Conservation (phyloP, 2,888 invertebrate species). For the Ochropleura leucogaster region DNA sequence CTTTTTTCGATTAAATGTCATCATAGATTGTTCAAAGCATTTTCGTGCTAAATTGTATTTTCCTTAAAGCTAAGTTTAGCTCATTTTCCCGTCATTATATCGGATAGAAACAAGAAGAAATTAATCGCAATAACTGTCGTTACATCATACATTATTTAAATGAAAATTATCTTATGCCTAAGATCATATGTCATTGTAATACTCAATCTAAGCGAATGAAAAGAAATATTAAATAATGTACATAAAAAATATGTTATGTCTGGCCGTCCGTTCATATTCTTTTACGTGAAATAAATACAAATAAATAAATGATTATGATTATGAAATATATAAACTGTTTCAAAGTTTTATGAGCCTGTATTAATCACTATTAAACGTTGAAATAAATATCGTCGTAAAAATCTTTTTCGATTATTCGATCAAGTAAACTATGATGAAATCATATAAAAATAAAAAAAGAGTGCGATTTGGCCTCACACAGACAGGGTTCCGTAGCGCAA, state of each 20-base stretch:
- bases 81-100: not conserved
- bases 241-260: slow-evolving; percentile 20
- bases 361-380: slow-evolving; percentile 7
- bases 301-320: too few species aligned
- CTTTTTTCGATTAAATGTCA: not conserved
- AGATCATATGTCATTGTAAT: slow-evolving; percentile 61
- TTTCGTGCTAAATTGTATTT: not conserved
- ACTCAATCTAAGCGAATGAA: slow-evolving; percentile 29
- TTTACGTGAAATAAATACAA: too few species aligned
- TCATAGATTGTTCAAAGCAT: not conserved
- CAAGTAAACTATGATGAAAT: too few species aligned
- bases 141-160: slow-evolving; percentile 62
- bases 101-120: slow-evolving; percentile 42
- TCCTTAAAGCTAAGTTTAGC: not conserved
- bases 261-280: slow-evolving; percentile 20
- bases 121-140: slow-evolving; percentile 19
- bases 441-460: too few species aligned
- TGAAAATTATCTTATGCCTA: slow-evolving; percentile 57
- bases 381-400: not conserved
- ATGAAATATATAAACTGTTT: not conserved
- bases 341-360: not conserved
- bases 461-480: too few species aligned
- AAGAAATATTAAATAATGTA: slow-evolving; percentile 19
- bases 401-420: not conserved
- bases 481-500: too few species aligned